Evolutionary conservation across 2,113 vertebrate genomes (phyloP).

Genomic region (Potamarius usumacintae): DNA sequence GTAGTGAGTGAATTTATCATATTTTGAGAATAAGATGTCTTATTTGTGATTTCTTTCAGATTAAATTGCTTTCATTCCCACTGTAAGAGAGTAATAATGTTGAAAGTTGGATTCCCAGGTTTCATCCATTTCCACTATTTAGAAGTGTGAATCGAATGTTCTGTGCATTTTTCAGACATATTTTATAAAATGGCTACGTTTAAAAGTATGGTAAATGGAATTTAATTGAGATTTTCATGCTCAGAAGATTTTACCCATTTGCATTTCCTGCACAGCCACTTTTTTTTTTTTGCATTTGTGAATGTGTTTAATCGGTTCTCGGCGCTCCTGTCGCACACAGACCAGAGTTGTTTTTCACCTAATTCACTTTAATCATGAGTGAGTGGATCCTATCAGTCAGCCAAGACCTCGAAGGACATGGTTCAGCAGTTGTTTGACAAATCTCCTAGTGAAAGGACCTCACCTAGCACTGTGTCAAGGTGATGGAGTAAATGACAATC

Average conservation of each 20-base stretch:
- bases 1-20: conserved; percentile 33
- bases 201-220: not conserved
- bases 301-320: not conserved
- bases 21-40: conserved; percentile 22
- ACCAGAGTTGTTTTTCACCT: conserved; percentile 39
- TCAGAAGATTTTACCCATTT: not conserved
- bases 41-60: conserved; percentile 26
- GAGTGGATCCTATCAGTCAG: conserved; percentile 53
- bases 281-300: not conserved
- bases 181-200: not conserved
- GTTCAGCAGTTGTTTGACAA: conserved; percentile 57
- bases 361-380: conserved; percentile 56
- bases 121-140: not conserved
- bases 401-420: conserved; percentile 43
- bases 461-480: conserved; percentile 52
- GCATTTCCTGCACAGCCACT: not conserved
- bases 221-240: not conserved
- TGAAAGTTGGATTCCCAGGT: conserved; percentile 2
- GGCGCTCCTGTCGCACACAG: not conserved
- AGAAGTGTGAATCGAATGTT: not conserved
- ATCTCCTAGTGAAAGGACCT: conserved; percentile 56
- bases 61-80: conserved; percentile 26
- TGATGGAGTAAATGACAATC: conserved; percentile 54
- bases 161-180: not conserved
- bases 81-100: conserved; percentile 30